Conservation (phyloP, 1,140 invertebrate genomes). For the Ostrea denselamellosa region DNA sequence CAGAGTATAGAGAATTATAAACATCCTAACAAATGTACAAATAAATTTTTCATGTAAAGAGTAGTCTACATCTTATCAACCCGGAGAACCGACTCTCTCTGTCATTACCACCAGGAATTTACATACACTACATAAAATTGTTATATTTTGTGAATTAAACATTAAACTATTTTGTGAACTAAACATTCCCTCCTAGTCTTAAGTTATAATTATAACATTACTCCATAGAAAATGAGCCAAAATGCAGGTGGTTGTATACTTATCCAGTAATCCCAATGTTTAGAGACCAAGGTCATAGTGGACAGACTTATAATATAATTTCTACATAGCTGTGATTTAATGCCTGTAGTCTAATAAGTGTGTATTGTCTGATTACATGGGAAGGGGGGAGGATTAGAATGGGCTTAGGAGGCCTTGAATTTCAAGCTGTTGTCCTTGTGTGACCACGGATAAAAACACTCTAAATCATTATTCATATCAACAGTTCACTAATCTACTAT, state of each 20-base stretch:
- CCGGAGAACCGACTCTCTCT: no score
- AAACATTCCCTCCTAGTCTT: not conserved
- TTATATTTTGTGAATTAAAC: no score
- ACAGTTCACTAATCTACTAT: no score
- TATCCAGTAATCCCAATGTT: not conserved
- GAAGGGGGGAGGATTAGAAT: not conserved
- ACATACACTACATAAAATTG: no score
- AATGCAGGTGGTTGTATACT: not conserved
- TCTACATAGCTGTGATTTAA: not conserved
- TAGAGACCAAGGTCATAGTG: not conserved
- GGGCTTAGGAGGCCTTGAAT: not conserved
- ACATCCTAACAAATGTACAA: no score
- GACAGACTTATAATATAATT: not conserved
- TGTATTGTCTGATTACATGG: slow-evolving; percentile 9
- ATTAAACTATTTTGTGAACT: no score
- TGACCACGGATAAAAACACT: not conserved
- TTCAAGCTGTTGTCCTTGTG: not conserved
- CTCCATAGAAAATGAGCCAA: not conserved
- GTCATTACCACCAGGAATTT: no score
- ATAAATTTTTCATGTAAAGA: no score
- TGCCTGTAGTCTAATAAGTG: not conserved
- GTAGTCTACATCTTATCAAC: no score
- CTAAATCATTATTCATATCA: no score
- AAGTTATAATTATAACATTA: not conserved
- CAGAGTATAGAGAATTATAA: no score